phyloP scores from a whole-genome alignment of 2,113 vertebrate species.

The Pagrus major region DNA sequence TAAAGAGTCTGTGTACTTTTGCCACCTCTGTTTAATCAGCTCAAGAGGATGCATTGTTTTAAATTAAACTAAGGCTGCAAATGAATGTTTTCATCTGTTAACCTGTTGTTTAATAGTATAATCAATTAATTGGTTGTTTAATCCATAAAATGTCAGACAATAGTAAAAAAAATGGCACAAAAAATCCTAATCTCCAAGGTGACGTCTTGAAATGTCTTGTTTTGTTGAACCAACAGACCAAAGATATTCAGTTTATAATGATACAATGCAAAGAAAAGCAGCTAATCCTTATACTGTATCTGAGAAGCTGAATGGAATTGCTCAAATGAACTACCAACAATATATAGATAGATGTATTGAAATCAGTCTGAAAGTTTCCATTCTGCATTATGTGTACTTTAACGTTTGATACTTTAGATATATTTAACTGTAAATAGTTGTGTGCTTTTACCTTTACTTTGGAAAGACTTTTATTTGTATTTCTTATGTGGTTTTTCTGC shows the following conservation, averaged over 20 bases:
- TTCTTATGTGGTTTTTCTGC: neutral
- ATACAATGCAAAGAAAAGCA: neutral
- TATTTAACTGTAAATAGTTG: neutral
- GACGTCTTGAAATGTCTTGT: too few species aligned
- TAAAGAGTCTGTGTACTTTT: too few species aligned
- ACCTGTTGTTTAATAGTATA: neutral
- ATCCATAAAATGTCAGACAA: too few species aligned
- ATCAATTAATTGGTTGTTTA: too few species aligned
- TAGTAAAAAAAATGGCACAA: too few species aligned
- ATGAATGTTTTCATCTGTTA: neutral
- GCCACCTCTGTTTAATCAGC: too few species aligned
- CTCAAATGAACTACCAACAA: neutral
- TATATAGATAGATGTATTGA: neutral
- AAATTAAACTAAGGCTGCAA: neutral
- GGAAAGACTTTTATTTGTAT: too few species aligned
- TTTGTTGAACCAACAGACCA: too few species aligned
- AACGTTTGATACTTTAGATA: neutral
- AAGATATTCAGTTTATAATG: neutral
- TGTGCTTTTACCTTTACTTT: neutral
- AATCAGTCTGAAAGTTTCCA: neutral
- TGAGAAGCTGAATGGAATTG: too few species aligned
- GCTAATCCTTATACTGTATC: too few species aligned
- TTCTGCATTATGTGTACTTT: neutral
- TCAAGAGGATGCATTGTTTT: neutral
- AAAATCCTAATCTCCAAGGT: too few species aligned